phyloP scores from a whole-genome alignment of 2,888 invertebrate genomes.

The Phorcus lineatus region DNA sequence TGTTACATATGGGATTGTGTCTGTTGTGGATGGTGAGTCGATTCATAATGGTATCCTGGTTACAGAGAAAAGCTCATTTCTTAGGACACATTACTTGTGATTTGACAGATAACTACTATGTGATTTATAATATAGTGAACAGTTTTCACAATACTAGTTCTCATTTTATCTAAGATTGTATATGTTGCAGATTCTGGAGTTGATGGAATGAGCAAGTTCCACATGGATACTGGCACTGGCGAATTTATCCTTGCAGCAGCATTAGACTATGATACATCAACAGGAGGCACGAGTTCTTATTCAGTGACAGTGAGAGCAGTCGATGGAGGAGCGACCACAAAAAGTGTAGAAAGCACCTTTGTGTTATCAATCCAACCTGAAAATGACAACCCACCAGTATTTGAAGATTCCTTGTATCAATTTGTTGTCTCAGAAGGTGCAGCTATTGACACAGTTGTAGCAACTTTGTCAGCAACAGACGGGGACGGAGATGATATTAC shows the following conservation, averaged over 20 bases:
- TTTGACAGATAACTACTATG: too few species aligned
- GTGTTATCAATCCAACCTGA: not conserved
- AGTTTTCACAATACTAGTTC: too few species aligned
- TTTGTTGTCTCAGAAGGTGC: not conserved
- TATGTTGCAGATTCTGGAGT: too few species aligned
- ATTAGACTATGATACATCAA: not conserved
- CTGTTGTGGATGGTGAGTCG: not conserved
- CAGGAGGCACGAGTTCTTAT: not conserved
- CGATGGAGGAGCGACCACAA: not conserved
- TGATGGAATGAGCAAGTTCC: not conserved
- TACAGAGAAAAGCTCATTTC: too few species aligned
- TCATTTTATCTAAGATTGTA: too few species aligned
- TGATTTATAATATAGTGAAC: too few species aligned
- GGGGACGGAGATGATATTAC: not conserved
- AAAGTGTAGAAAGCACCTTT: not conserved
- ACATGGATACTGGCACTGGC: not conserved
- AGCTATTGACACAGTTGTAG: not conserved
- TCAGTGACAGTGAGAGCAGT: not conserved
- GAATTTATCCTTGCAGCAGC: not conserved
- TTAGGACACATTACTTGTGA: too few species aligned
- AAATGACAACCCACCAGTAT: conserved; percentile 13
- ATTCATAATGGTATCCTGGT: too few species aligned
- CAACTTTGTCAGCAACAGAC: not conserved
- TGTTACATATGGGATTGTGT: not conserved
- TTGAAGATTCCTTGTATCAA: not conserved